phyloP scores from a whole-genome alignment of 35 echinoderm and acorn worm species.

The Stichopus chloronotus region DNA sequence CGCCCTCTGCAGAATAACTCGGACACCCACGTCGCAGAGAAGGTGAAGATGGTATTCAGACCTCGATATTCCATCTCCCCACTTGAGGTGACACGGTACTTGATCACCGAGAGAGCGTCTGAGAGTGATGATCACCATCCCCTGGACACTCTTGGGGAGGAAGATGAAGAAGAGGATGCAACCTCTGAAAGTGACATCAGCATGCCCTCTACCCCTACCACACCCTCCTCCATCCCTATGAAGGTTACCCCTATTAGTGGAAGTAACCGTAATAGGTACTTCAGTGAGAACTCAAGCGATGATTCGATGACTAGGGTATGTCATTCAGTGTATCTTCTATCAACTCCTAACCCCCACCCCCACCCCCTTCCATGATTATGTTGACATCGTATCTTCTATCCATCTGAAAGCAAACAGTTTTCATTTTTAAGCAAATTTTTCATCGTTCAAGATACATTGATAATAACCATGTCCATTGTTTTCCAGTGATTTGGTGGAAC shows the following conservation, averaged over 20 bases:
- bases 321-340: background rate
- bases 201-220: constrained; percentile 67
- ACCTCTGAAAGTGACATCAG: constrained; percentile 71
- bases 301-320: constrained; percentile 58
- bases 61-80: constrained; percentile 88
- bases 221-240: background rate
- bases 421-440: too few relatives aligned
- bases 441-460: too few relatives aligned
- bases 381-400: too few relatives aligned
- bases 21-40: constrained; percentile 79
- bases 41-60: constrained; percentile 63
- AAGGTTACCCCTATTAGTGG: constrained; percentile 50
- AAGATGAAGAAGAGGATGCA: constrained; percentile 31
- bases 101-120: constrained; percentile 84
- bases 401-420: too few relatives aligned
- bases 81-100: constrained; percentile 84
- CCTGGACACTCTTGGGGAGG: background rate
- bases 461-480: too few relatives aligned
- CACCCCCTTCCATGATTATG: too few relatives aligned
- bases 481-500: background rate
- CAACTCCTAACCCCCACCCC: background rate
- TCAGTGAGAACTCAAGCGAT: constrained; percentile 46
- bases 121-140: constrained; percentile 62
- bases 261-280: background rate
- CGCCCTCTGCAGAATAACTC: constrained; percentile 67